Evolutionary conservation across 2,888 invertebrate species (phyloP).

Genomic region (Rotaria macrura): DNA sequence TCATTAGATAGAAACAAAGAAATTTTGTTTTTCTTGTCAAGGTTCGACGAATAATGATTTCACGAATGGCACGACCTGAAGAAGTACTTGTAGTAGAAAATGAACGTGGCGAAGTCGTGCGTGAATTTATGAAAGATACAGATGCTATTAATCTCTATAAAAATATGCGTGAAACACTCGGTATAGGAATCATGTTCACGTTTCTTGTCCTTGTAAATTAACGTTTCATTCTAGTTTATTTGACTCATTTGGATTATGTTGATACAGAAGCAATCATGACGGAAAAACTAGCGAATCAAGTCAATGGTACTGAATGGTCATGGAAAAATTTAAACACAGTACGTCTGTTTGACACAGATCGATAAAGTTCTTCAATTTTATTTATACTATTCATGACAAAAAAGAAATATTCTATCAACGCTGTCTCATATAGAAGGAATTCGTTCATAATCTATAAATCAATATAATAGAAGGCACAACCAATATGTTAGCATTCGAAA

Average conservation of each 20-base stretch:
- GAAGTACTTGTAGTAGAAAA: conserved; percentile 98
- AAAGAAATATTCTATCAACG: no score
- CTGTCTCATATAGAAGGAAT: no score
- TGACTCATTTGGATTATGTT: conserved; percentile 91
- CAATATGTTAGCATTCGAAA: no score
- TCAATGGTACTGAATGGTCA: conserved; percentile 95
- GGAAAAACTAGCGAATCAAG: conserved; percentile 90
- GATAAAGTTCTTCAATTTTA: no score
- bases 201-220: no score
- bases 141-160: conserved; percentile 98
- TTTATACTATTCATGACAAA: no score
- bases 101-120: conserved; percentile 95
- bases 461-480: no score
- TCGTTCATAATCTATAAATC: no score
- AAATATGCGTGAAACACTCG: conserved; percentile 79
- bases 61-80: conserved; percentile 98
- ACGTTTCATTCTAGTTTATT: conserved; percentile 60
- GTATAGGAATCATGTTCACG: conserved; percentile 38
- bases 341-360: conserved; percentile 28
- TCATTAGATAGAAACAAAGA: no score
- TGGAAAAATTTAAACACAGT: conserved; percentile 98
- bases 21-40: no score
- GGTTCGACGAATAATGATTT: conserved; percentile 83
- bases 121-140: conserved; percentile 99
- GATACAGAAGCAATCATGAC: conserved; percentile 99